Evolutionary conservation across 2,113 vertebrate species (phyloP).

Genomic region (Electrona antarctica): DNA sequence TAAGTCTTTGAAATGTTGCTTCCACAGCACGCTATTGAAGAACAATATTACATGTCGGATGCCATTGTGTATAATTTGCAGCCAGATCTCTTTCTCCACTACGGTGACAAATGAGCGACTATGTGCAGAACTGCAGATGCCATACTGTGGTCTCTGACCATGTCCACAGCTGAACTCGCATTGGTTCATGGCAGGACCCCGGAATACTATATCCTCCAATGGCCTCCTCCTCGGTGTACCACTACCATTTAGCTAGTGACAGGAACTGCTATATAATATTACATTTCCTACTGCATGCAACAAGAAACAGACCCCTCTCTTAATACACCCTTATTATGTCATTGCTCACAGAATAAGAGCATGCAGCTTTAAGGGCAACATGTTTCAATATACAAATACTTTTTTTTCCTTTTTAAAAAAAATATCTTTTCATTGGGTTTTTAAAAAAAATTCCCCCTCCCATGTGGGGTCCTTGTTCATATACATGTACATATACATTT

Average conservation of each 20-base stretch:
- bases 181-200: constrained; percentile 29
- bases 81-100: constrained; percentile 14
- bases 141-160: constrained; percentile 40
- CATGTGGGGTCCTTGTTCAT: too few species aligned
- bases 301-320: constrained; percentile 18
- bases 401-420: too few species aligned
- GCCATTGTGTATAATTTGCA: background rate
- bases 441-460: too few species aligned
- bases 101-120: constrained; percentile 34
- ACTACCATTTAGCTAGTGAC: constrained; percentile 41
- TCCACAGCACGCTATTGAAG: background rate
- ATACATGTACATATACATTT: too few species aligned
- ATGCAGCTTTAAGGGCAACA: constrained; percentile 29
- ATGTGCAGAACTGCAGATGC: constrained; percentile 14
- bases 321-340: constrained; percentile 31
- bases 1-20: background rate
- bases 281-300: constrained; percentile 48
- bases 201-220: constrained; percentile 33
- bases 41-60: constrained; percentile 4
- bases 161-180: constrained; percentile 35
- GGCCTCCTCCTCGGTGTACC: constrained; percentile 29
- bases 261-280: constrained; percentile 30
- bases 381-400: constrained; percentile 26
- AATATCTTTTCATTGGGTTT: too few species aligned
- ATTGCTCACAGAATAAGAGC: constrained; percentile 35